Conservation (phyloP, 2,888 invertebrate genomes). For the Lottia gigantea region DNA sequence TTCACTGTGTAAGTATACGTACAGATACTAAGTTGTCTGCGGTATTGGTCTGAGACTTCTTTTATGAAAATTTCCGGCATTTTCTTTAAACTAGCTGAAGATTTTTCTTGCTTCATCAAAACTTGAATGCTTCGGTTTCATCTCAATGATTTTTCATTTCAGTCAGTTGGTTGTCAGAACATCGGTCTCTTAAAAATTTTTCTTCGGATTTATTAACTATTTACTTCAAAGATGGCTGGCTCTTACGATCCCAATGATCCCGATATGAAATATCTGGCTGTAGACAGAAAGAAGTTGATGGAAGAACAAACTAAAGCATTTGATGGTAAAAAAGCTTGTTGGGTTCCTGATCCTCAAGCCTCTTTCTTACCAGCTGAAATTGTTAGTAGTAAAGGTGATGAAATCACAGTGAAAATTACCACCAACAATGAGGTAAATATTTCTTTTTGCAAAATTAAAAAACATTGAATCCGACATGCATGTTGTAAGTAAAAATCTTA, state of each 20-base stretch:
- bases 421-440: slow-evolving; percentile 68
- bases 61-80: too few species aligned
- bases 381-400: slow-evolving; percentile 97
- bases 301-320: slow-evolving; percentile 57
- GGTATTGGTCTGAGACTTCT: too few species aligned
- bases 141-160: neutral
- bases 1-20: neutral
- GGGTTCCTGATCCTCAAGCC: slow-evolving; percentile 98
- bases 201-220: too few species aligned
- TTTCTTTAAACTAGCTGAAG: too few species aligned
- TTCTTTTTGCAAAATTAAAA: slow-evolving; percentile 26
- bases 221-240: neutral
- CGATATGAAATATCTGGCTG: slow-evolving; percentile 61
- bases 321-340: slow-evolving; percentile 91
- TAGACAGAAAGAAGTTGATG: slow-evolving; percentile 61
- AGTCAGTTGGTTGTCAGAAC: slow-evolving; percentile 8
- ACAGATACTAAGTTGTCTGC: too few species aligned
- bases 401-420: slow-evolving; percentile 90
- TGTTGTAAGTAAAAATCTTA: too few species aligned
- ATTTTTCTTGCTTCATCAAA: too few species aligned
- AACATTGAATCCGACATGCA: too few species aligned
- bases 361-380: slow-evolving; percentile 97
- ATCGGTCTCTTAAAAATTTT: too few species aligned
- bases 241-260: slow-evolving; percentile 48
- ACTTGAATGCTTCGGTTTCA: too few species aligned